phyloP scores from a whole-genome alignment of 2,888 invertebrate genomes.

The Cataglyphis cursor region DNA sequence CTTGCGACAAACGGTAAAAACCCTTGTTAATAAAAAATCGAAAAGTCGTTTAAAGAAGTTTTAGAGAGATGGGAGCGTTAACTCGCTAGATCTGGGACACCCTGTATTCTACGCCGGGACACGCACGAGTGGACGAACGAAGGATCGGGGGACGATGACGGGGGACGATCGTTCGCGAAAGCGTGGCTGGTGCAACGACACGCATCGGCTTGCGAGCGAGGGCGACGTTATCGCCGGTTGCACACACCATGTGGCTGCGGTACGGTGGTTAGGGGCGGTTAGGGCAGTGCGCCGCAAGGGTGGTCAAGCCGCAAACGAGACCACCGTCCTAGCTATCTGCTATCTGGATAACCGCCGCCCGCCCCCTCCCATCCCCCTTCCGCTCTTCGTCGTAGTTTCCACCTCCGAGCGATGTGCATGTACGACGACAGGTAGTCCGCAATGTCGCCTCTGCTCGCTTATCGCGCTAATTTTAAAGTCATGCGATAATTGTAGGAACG shows the following conservation, averaged over 20 bases:
- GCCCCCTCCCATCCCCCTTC: slow-evolving; percentile 59
- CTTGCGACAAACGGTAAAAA: background rate
- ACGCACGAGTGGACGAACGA: slow-evolving; percentile 1
- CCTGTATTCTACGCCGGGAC: background rate
- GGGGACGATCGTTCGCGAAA: slow-evolving; percentile 59
- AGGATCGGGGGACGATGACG: background rate
- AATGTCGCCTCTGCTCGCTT: slow-evolving; percentile 71
- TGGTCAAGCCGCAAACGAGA: slow-evolving; percentile 87
- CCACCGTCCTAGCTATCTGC: slow-evolving; percentile 87
- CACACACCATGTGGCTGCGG: slow-evolving; percentile 84
- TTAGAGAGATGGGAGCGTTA: background rate
- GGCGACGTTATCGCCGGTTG: slow-evolving; percentile 85
- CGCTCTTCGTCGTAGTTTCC: slow-evolving; percentile 40
- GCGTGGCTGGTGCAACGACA: slow-evolving; percentile 77
- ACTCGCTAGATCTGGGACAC: background rate
- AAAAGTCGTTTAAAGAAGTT: background rate
- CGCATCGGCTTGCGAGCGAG: slow-evolving; percentile 79
- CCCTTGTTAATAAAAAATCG: background rate
- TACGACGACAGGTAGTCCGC: slow-evolving; percentile 69
- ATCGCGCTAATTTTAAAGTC: slow-evolving; percentile 80
- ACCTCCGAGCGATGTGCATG: slow-evolving; percentile 59
- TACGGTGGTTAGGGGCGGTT: slow-evolving; percentile 84
- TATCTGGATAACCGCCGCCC: slow-evolving; percentile 86
- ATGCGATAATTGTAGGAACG: slow-evolving; percentile 65
- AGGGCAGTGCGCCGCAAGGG: slow-evolving; percentile 86